Evolutionary conservation across 92 coral and sea anemone genomes (phyloP).

Genomic region (Zoanthus sociatus): DNA sequence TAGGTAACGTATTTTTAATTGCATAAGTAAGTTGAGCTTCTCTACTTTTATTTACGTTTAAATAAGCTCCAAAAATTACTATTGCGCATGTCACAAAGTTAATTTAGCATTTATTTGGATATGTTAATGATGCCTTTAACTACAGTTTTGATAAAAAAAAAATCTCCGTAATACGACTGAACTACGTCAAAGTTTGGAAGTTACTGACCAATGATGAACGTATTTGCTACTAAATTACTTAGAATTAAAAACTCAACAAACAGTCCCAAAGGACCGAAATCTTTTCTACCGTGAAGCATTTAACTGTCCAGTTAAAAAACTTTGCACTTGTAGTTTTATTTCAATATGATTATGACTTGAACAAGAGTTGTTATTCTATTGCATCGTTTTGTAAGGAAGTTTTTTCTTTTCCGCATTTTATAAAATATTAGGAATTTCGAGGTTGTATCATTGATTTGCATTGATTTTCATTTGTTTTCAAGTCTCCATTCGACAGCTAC

Average conservation of each 20-base stretch:
- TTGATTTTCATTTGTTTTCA: slow-evolving; percentile 14
- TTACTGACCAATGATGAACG: neutral
- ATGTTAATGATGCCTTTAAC: slow-evolving; percentile 22
- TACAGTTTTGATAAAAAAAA: neutral
- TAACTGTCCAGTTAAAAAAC: too few species aligned
- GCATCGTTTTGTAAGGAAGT: neutral
- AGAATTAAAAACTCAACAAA: too few species aligned
- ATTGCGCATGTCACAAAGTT: slow-evolving; percentile 40
- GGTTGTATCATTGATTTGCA: neutral
- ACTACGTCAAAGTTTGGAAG: slow-evolving; percentile 41
- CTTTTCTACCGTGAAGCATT: too few species aligned
- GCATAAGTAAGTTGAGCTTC: slow-evolving; percentile 30
- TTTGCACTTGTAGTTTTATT: too few species aligned
- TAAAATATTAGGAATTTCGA: neutral
- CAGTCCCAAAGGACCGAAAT: too few species aligned
- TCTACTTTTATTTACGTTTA: slow-evolving; percentile 14
- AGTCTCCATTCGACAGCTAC: slow-evolving; percentile 85
- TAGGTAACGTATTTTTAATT: slow-evolving; percentile 12
- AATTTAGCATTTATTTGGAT: slow-evolving; percentile 36
- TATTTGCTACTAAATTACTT: too few species aligned
- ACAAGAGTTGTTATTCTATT: too few species aligned
- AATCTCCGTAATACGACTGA: slow-evolving; percentile 26
- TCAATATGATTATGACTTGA: too few species aligned
- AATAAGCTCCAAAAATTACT: neutral
- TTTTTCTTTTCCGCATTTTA: neutral